These are phyloP conservation scores for Saturnia japonica DNA, from an alignment of 2,888 invertebrate species.

Conservation along the genomic window DNA sequence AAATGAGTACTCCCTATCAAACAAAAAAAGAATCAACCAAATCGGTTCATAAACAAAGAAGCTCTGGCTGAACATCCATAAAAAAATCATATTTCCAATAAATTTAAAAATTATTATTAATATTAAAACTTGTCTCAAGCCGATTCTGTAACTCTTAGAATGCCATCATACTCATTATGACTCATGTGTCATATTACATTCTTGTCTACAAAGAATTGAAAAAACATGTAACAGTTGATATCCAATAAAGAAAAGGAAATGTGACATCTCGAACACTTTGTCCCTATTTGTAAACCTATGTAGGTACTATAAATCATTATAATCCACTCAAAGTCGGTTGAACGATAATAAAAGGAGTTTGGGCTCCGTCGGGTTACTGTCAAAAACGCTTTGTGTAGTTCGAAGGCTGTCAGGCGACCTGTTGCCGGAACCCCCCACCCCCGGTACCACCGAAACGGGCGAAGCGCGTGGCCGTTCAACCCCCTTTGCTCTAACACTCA, in stretches of 20 bases:
- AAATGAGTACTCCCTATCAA: not conserved
- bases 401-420: slow-evolving; percentile 35
- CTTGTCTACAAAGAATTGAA: not conserved
- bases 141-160: not conserved
- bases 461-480: not conserved
- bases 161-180: not conserved
- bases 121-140: not conserved
- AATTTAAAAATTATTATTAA: too few species aligned
- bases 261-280: not conserved
- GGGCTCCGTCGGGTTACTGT: slow-evolving; percentile 27
- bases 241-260: not conserved
- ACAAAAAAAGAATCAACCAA: too few species aligned
- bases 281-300: slow-evolving; percentile 17
- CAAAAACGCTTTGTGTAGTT: slow-evolving; percentile 33
- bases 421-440: slow-evolving; percentile 31
- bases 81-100: too few species aligned
- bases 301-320: slow-evolving; percentile 27
- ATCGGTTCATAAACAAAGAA: too few species aligned
- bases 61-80: too few species aligned
- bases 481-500: slow-evolving; percentile 4
- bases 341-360: slow-evolving; percentile 26
- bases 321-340: slow-evolving; percentile 26
- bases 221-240: not conserved
- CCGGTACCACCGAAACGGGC: not conserved
- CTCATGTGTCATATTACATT: not conserved